These are phyloP conservation scores for Ictalurus furcatus DNA, from an alignment of 2,113 vertebrate genomes.

Conservation along the genomic window DNA sequence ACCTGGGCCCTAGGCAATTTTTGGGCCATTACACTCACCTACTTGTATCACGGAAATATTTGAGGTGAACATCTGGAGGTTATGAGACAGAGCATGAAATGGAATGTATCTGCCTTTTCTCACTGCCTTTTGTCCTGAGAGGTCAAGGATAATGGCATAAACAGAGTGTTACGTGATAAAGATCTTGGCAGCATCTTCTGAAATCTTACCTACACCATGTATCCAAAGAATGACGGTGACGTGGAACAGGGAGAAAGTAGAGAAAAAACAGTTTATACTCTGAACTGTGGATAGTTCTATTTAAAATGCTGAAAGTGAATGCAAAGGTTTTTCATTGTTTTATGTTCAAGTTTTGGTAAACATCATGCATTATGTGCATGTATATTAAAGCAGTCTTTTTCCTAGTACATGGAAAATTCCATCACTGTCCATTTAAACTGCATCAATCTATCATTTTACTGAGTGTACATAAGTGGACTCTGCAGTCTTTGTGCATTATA, in stretches of 20 bases:
- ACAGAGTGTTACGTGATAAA: slow-evolving; percentile 53
- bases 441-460: background rate
- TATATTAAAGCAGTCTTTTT: background rate
- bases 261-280: background rate
- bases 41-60: slow-evolving; percentile 75
- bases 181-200: slow-evolving; percentile 51
- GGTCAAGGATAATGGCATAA: slow-evolving; percentile 65
- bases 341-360: slow-evolving; percentile 8
- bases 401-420: background rate
- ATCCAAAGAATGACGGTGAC: background rate
- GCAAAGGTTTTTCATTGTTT: background rate
- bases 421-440: background rate
- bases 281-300: background rate
- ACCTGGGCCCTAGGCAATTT: slow-evolving; percentile 73
- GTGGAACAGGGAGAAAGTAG: background rate
- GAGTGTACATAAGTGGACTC: background rate
- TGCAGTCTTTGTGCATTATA: slow-evolving; percentile 26
- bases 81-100: slow-evolving; percentile 76
- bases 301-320: background rate
- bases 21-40: slow-evolving; percentile 72
- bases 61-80: slow-evolving; percentile 80
- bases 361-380: background rate
- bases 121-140: slow-evolving; percentile 70
- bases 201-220: background rate
- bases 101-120: slow-evolving; percentile 67